These are phyloP conservation scores for Acyrthosiphon pisum DNA, from an alignment of 1,140 invertebrate species.

Conservation along the genomic window DNA sequence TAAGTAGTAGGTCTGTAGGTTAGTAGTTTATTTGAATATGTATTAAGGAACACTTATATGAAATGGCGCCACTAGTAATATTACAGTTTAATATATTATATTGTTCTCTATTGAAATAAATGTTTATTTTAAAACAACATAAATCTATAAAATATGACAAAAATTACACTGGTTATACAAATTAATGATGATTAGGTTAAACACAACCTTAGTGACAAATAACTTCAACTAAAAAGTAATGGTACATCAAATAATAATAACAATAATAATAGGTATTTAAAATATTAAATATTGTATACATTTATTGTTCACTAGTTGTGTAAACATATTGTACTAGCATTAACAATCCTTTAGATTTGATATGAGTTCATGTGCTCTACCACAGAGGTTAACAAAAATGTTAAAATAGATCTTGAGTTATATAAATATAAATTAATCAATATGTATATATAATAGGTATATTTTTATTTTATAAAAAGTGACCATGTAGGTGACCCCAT, in stretches of 20 bases:
- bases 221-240: background rate
- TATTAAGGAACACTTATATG: background rate
- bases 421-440: background rate
- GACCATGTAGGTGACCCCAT: background rate
- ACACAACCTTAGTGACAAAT: background rate
- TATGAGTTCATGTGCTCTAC: background rate
- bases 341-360: background rate
- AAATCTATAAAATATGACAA: background rate
- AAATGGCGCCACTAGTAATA: background rate
- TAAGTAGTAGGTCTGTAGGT: background rate
- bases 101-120: background rate
- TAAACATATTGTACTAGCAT: constrained; percentile 1
- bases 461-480: background rate
- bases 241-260: background rate
- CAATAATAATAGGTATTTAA: background rate
- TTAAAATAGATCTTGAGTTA: background rate
- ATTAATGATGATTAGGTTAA: background rate
- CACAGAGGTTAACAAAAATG: background rate
- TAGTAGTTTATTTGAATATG: background rate
- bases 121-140: constrained; percentile 6
- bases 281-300: background rate
- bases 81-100: background rate
- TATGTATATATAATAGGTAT: background rate
- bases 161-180: background rate
- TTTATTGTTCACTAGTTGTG: background rate